A percentile compares a stretch with the other conserved stretches of the same genome.
Evolutionary conservation across 2,113 vertebrate species (phyloP).

Genomic region (Pteronura brasiliensis): DNA sequence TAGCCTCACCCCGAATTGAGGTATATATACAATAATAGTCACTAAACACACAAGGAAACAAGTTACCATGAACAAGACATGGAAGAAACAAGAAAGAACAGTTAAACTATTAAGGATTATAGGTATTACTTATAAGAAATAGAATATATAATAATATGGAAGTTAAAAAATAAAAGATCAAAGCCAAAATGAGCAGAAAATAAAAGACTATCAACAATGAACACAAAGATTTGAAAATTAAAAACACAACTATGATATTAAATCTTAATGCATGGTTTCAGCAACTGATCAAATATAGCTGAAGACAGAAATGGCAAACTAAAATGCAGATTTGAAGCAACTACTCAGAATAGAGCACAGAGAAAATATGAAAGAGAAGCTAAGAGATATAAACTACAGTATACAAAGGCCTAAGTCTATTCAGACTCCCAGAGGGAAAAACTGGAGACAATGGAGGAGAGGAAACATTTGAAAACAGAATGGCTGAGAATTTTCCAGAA

Average conservation of each 20-base stretch:
- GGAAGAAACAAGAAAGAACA: not conserved
- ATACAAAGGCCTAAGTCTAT: not conserved
- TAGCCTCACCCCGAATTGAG: not conserved
- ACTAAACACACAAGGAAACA: not conserved
- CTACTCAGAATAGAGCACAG: not conserved
- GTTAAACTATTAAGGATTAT: not conserved
- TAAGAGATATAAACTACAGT: not conserved
- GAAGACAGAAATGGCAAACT: not conserved
- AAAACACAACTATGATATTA: not conserved
- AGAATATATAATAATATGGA: not conserved
- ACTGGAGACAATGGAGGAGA: not conserved
- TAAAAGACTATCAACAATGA: not conserved
- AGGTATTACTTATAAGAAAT: not conserved
- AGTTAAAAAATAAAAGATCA: not conserved
- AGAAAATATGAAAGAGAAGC: not conserved
- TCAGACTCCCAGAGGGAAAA: not conserved
- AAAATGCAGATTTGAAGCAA: not conserved
- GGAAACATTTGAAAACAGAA: not conserved
- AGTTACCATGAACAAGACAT: not conserved
- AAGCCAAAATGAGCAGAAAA: not conserved
- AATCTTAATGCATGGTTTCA: not conserved
- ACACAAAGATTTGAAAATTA: not conserved
- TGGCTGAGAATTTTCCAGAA: slow-evolving; percentile 6
- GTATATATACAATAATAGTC: not conserved
- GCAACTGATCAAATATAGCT: not conserved